Evolutionary conservation across 2,113 vertebrate species (phyloP), one percentile per base, ranked within the genome.

Genomic region (Lepus americanus): DNA sequence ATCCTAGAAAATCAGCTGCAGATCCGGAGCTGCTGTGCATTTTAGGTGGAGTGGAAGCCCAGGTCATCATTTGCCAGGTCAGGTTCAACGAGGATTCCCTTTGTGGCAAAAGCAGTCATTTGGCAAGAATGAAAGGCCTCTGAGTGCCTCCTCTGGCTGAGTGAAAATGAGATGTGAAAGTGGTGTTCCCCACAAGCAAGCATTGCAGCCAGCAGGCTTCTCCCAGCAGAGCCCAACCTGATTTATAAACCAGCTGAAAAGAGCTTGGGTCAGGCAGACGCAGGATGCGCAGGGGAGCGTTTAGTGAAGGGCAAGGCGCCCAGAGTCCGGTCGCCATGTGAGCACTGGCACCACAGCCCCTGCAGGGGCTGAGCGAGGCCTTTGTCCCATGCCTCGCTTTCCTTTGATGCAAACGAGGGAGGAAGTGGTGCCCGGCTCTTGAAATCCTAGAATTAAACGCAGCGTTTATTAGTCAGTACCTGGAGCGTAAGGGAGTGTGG

Each of bases 401-500:
- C 33, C 49, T 95, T n/a, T 69, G 64, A 5, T 82, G n/a, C 1
- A 87, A 63, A 70, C 80, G 66, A 31, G 6, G 27, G 59, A 72
- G 27, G 27, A 55, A 55, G 63, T 1, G n/a, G 64, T 14, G 9
- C 0, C 4, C 0, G 19, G 5, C 13, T 70, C 8, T 36, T 1
- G 33, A 49, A 27, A 27, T 19, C 3, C 77, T 29, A 77, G 14
- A 39, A 25, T 77, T 73, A 55, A 91, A 49, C 19, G 36, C 2
- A 31, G 19, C 49, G 31, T 31, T 79, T 67, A 33, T 2, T n/a
- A 36, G 73, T 9, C 39, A 53, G 5, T 3, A 9, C n/a, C 19
- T 9, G 17, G 76, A 84, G 94, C 20, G 23, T 39, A n/a, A 31
- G 12, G 36, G 36, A 36, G 36, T 36, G 36, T 36, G 36, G 36